Base-by-base conservation (phyloP, 2,797 vertebrate genomes). In the Chloroceryle inda region DNA sequence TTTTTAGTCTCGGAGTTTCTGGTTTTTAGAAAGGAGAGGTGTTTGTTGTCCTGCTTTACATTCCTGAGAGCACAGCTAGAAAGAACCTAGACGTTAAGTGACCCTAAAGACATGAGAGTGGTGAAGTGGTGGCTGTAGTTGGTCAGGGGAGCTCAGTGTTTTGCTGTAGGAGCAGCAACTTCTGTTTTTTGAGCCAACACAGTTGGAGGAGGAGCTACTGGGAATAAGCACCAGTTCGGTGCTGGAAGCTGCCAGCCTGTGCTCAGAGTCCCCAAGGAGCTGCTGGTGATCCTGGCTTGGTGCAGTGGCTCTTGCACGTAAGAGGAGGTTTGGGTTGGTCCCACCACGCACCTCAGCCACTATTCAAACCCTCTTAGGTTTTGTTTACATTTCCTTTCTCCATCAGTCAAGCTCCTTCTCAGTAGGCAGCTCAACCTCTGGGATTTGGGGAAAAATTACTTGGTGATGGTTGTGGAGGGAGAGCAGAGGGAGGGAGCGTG, bases 41-140 rank as follows among this genome's bases (percentile, higher is more conserved):
- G 0, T 56, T 62, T 53, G 58, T 11, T 67, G 42, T 72, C 26
- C 31, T 2, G 3, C 21, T 59, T 29, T 8, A 0, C 1, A 0
- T 7, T 18, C 8, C 22, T 11, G 64, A 72, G 76, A 78, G 78
- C 29, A 16, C 5, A 19, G 50, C 13, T 66, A 3, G 45, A 4
- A 6, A 2, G 31, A 27, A 12, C 33, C 24, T 31, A 4, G 16
- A 0, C 3, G 0, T 42, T 5, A 4, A 29, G 49, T 29, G 37
- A 38, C 58, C 31, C 38, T 49, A 9, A 2, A 27, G 84, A 24
- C 5, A 1, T 0, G 2, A 40, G 10, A 40, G 59, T 0, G 4
- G 2, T 23, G 72, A 37, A 14, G 21, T 3, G 38, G 35, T 58
- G 88, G 27, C 3, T 0, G 5, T 16, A 23, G 77, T 21, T 59